A percentile compares a stretch with the other conserved stretches of the same genome.
Evolutionary conservation across 2,888 invertebrate species (phyloP).

Genomic region (Leptothorax acervorum): DNA sequence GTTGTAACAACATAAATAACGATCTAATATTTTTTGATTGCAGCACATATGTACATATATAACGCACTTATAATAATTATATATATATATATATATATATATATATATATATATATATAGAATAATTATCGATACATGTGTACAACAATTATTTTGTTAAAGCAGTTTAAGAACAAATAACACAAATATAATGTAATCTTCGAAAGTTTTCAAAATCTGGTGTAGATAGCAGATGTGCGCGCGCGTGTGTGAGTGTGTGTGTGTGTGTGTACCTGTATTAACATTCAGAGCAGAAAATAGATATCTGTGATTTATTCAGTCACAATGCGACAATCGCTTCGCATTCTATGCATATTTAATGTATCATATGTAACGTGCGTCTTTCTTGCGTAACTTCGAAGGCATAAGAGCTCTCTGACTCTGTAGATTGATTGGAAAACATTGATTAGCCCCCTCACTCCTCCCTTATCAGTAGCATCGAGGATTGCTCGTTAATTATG

Average conservation of each 20-base stretch:
- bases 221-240: background rate
- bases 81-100: too few species aligned
- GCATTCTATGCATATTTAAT: conserved; percentile 1
- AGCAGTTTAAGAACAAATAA: background rate
- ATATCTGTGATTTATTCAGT: conserved; percentile 23
- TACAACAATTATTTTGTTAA: background rate
- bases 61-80: background rate
- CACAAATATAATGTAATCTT: background rate
- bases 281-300: conserved; percentile 19
- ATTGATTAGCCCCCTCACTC: background rate
- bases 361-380: background rate
- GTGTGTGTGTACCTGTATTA: background rate
- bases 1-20: background rate
- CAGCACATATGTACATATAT: too few species aligned
- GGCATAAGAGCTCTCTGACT: background rate
- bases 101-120: background rate
- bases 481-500: background rate
- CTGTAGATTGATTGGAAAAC: background rate
- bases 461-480: background rate
- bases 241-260: background rate
- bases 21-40: background rate
- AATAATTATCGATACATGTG: background rate
- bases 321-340: background rate
- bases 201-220: background rate
- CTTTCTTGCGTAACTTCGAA: background rate